Evolutionary conservation across 2,113 vertebrate species (phyloP), one percentile per base, ranked within the genome.

Genomic region (Motacilla tschutschensis): DNA sequence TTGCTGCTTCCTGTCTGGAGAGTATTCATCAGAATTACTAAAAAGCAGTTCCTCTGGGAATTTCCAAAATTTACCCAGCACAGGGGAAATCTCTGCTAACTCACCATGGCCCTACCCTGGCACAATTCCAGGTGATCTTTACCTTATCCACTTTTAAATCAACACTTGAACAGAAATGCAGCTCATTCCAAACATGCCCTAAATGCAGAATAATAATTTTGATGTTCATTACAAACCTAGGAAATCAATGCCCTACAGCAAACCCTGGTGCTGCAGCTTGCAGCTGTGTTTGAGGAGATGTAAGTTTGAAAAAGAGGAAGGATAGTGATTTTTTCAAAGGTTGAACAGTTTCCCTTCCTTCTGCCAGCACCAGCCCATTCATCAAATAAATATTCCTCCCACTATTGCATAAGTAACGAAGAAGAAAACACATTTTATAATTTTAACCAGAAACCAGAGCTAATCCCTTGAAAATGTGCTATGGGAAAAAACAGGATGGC

Each of bases 271-370:
- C 60, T 79, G 73, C 47, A 90, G 69, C 69, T 88, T 62, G 65
- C 80, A 94, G 91, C 80, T 85, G 86, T 73, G 88, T 91, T 73
- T 85, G 79, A 83, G 74, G 74, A 84, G 85, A 79, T 35, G 24
- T 2, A 71, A 48, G 66, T 62, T 83, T 21, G 79, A 65, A 69
- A 84, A 78, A 83, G 58, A 83, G 58, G 58, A 86, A 90, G 58
- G 59, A 78, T 3, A 64, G 48, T 17, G 62, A 75, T 66, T 59
- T 93, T 77, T 75, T 48, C 36, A 31, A 63, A 91, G 86, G 70
- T 53, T 89, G 70, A 92, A 88, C 59, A 63, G 65, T 71, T 91
- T 78, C 57, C 40, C 21, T 71, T 85, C 70, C 73, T 87, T 78
- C 80, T 60, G n/a, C 62, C 41, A 75, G 83, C 79, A 78, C 31